Evolutionary conservation across 2,113 vertebrate species (phyloP).

Genomic region (Zosterops hypoxanthus): DNA sequence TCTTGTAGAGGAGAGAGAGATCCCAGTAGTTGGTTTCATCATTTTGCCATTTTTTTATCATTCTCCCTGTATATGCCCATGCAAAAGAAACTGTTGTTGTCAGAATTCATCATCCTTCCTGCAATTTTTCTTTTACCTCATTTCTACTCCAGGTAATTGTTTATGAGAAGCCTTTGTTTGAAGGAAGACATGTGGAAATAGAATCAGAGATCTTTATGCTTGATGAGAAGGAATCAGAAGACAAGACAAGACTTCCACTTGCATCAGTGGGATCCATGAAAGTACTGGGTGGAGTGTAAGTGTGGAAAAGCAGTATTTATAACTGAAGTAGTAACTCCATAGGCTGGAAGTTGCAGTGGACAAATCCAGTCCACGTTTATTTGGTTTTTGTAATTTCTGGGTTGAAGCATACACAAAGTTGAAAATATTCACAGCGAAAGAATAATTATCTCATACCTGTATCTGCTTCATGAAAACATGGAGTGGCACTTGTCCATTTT

Average conservation of each 20-base stretch:
- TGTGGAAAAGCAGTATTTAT: background rate
- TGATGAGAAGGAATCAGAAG: slow-evolving; percentile 20
- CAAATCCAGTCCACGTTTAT: background rate
- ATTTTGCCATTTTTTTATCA: background rate
- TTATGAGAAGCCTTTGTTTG: slow-evolving; percentile 91
- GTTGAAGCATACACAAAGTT: background rate
- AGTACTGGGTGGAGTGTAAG: slow-evolving; percentile 91
- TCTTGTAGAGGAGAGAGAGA: background rate
- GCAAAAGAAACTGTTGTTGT: background rate
- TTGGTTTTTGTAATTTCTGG: background rate
- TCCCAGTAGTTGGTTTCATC: background rate
- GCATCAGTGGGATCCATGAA: slow-evolving; percentile 87
- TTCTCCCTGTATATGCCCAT: background rate
- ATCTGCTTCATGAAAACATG: background rate
- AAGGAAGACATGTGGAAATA: slow-evolving; percentile 82
- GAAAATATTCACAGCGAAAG: background rate
- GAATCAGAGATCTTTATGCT: slow-evolving; percentile 78
- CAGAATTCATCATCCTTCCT: background rate
- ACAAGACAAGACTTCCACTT: slow-evolving; percentile 31
- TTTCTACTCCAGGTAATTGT: slow-evolving; percentile 78
- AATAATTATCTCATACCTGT: background rate
- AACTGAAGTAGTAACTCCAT: background rate
- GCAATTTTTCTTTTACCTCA: background rate
- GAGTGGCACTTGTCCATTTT: background rate
- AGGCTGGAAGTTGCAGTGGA: background rate